Percentiles rank a stretch among this genome's conserved stretches.
Conservation (phyloP, 1,140 invertebrate species). For the Drosophila mojavensis region DNA sequence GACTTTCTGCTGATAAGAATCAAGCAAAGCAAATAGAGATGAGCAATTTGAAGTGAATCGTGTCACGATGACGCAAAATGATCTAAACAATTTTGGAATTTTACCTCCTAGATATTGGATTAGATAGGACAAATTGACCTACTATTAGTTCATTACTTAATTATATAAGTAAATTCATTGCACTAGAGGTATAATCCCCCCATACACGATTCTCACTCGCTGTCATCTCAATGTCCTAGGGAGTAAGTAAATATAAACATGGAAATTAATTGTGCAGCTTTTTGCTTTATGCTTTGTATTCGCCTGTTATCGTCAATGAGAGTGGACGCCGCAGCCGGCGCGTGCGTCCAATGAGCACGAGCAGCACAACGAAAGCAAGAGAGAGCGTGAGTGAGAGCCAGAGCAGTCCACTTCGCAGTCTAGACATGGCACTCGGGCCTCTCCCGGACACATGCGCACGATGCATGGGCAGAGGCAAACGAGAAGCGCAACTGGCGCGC, state of each 20-base stretch:
- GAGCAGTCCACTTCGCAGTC: constrained; percentile 30
- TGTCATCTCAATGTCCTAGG: constrained; percentile 17
- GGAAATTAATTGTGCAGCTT: constrained; percentile 41
- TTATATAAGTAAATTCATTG: no score
- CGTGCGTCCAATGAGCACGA: constrained; percentile 25
- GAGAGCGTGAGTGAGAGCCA: constrained; percentile 14
- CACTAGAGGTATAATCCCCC: no score
- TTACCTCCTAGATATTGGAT: no score
- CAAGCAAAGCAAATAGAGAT: constrained; percentile 13
- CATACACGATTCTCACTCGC: neutral
- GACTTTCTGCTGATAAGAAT: constrained; percentile 42
- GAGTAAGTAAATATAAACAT: constrained; percentile 43
- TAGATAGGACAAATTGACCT: no score
- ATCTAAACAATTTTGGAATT: neutral
- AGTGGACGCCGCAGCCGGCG: constrained; percentile 34
- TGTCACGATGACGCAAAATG: constrained; percentile 18
- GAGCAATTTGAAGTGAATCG: neutral
- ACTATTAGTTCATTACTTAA: no score
- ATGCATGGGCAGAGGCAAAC: constrained; percentile 33
- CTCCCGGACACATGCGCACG: constrained; percentile 60
- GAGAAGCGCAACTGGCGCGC: constrained; percentile 60
- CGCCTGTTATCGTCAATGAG: constrained; percentile 37
- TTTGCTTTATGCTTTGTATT: constrained; percentile 49
- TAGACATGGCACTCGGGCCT: constrained; percentile 20
- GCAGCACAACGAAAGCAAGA: neutral